Base-by-base conservation (phyloP, 2,888 invertebrate genomes). In the Orgyia antiqua region DNA sequence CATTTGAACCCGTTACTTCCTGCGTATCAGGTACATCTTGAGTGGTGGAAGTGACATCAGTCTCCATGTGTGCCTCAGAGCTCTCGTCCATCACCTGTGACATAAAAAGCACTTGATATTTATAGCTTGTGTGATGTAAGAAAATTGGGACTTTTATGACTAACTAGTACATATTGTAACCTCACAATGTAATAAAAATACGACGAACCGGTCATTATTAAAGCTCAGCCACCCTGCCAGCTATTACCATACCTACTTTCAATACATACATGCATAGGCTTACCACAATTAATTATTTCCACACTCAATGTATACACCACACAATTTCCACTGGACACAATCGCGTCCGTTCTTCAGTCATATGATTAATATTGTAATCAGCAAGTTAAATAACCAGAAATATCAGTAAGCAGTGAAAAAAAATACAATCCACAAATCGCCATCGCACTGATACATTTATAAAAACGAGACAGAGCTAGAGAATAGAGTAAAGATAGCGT, bases 51-150 rank as follows among this genome's bases (percentile, higher is more conserved):
- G 83, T 72, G 36, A 82, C 78, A 40, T 80, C 77, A 26, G 78
- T 77, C 58, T 82, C 83, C 78, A 79, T 77, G 58, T 73, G 73
- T 34, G 59, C 48, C 42, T 76, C 76, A 40, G 80, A 55, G 45
- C 51, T 68, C 49, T 83, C 82, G 50, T 80, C 83, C 83, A 82
- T 83, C 51, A 66, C 68, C 79, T 82, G 71, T 40, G 61, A 53
- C 41, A 68, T 48, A 68, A 58, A 47, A 59, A 60, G 42, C 33
- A 51, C 39, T 46, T 62, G 55, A 40, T 70, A 72, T 69, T 70
- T 69, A 49, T 68, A 71, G 50, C 53, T 37, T 58, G 57, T 48
- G 38, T 58, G 42, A 59, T 55, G 58, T 61, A 58, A 58, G 50
- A 61, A 55, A 51, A 50, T 48, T 28, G 34, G 40, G 40, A 17